Base-by-base conservation (phyloP, 2,888 invertebrate species). In the Mactromeris polynyma region DNA sequence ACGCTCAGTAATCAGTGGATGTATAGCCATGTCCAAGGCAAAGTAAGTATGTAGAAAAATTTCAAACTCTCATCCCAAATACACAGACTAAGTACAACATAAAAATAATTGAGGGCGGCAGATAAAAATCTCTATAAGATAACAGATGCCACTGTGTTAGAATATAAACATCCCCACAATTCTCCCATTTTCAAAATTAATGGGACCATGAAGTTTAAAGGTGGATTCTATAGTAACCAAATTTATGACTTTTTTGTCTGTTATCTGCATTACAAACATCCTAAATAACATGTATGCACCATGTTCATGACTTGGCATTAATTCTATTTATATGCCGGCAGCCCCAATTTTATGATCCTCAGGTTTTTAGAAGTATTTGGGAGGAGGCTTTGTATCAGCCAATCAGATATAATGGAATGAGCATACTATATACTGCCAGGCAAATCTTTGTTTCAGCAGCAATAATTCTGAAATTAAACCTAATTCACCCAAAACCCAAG, bases 41-140 rank as follows among this genome's bases (percentile, higher is more conserved):
- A 46, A 0, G 11, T 33, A 33, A 73, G 17, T 33, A 36, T 73
- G 31, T 73, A 33, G 73, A 73, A 73, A 73, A 73, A 73, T 36
- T 73, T 73, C 73, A 73, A 73, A 73, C 73, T 33, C 73, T 19
- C 73, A 73, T 33, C 33, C 17, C 36, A 73, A 17, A 11, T 33
- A 73, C 36, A 73, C n/a, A 33, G 19, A 36, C 58, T 26, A n/a
- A 58, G 58, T 58, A 73, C 73, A 73, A 31, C 73, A 73, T 73
- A 73, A 73, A 73, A 73, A 79, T 87, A 87, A 87, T 87, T 87
- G 77, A 79, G 40, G 58, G 46, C 78, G 36, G 33, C 58, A 86
- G 86, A 89, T 86, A 69, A 86, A 46, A 80, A 83, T 85, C 85
- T 83, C 77, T 42, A 33, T 31, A 31, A 83, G 89, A 89, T 85